Evolutionary conservation across 2,888 invertebrate genomes (phyloP), one percentile per base, ranked within the genome.

Genomic region (Dasypolia templi): DNA sequence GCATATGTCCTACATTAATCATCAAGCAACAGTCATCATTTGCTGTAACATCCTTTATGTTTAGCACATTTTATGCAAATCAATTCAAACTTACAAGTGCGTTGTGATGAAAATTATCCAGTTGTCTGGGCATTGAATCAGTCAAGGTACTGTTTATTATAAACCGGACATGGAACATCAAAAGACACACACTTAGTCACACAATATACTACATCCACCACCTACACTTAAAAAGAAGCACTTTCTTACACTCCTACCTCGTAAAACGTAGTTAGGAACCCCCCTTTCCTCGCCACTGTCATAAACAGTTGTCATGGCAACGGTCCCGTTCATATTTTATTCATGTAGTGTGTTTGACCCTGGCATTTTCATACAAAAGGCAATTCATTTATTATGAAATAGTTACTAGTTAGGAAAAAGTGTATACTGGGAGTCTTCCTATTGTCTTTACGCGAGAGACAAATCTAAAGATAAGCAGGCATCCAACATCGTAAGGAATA

Each of bases 291-390:
- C 53, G 22, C 56, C 51, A 81, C 64, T 71, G 81, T 75, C 66
- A 70, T 81, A 84, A 75, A 84, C 70, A 79, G 80, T 83, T 74
- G 75, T 35, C 70, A 81, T 75, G 29, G 81, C 46, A 53, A 79
- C 82, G 44, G 53, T 51, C 22, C 42, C 46, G 55, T 79, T 86
- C 77, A 84, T 86, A 85, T 86, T 86, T 84, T 76, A 86, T 85
- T 85, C 85, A 86, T 85, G 65, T 62, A 59, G 66, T 82, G 77
- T 79, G 64, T 26, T 64, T 77, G 85, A 65, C 79, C 62, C 72
- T 51, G 49, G 59, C 64, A 72, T 78, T 59, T 75, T 61, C 74
- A 72, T 51, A 81, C 63, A 67, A 70, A 70, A 73, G 67, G 65
- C 49, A 61, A 72, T 80, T 58, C 74, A 72, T 73, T 72, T 65